Evolutionary conservation across 2,797 vertebrate species (phyloP), one percentile per base, ranked within the genome.

Genomic region (Microctenopoma lineatum): DNA sequence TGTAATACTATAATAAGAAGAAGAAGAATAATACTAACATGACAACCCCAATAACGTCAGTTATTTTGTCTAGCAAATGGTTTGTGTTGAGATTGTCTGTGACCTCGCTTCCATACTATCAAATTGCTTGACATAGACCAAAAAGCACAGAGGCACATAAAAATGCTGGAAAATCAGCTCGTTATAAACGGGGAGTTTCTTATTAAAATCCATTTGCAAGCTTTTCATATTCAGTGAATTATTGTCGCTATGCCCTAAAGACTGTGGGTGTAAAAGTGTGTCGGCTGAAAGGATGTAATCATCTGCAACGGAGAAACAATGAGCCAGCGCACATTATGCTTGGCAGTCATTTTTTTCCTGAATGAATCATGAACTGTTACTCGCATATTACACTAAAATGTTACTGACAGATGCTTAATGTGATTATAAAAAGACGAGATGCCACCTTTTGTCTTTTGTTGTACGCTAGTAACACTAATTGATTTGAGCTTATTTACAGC

Each of bases 391-490:
- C 57, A 70, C 45, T 52, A 34, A 75, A 76, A 61, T 58, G 65
- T 50, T 59, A 18, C n/a, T 14, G 48, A 48, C 88, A 89, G 87
- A 88, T 88, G 85, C 83, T 82, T 77, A 72, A 85, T 69, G 65
- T 56, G 51, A 27, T 68, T 59, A 46, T 54, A 58, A 79, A 21
- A 74, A 66, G 44, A 52, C 32, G 41, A 16, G 51, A 70, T 12
- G 6, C 42, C 56, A 27, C 60, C 34, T 71, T 46, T 57, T 11
- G 45, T 55, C 46, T 38, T 39, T 14, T 57, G 34, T 61, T 39
- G 42, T 47, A 27, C n/a, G 0, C 52, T n/a, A 25, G 63, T 48
- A 21, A 55, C 77, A 59, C 45, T 73, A 64, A 62, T 32, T 27
- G 25, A 8, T 53, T 81, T 46, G 9, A 65, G 18, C 58, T 32